These are phyloP conservation scores for Microtus pennsylvanicus DNA, from an alignment of 2,113 vertebrate species.

Conservation along the genomic window DNA sequence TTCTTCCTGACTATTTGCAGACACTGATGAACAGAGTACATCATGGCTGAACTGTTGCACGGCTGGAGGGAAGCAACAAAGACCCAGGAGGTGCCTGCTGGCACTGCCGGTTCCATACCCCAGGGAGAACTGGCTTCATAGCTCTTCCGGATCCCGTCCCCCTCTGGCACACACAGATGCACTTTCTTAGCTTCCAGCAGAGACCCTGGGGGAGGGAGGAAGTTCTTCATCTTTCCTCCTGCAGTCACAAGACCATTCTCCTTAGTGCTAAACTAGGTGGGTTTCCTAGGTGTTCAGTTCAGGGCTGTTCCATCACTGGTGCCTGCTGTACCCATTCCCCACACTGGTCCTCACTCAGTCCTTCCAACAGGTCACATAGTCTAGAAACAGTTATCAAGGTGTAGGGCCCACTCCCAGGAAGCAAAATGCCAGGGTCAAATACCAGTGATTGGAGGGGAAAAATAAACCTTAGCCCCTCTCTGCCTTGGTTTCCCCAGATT, in stretches of 20 bases:
- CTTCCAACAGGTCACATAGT: background rate
- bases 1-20: background rate
- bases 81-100: background rate
- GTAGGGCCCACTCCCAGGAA: background rate
- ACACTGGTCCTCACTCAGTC: no score
- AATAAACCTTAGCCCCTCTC: background rate
- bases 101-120: rapidly evolving
- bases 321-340: background rate
- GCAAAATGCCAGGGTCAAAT: background rate
- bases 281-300: background rate
- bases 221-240: background rate
- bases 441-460: no score
- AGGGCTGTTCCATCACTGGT: background rate
- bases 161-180: background rate
- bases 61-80: background rate
- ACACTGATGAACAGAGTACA: background rate
- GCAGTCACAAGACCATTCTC: background rate
- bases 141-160: background rate
- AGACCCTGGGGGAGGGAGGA: background rate
- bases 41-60: background rate
- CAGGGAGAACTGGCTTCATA: rapidly evolving
- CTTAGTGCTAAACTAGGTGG: background rate
- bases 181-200: background rate
- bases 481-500: constrained; percentile 14
- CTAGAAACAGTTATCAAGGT: no score